Conservation (phyloP, 2,797 vertebrate genomes). For the Protonibea diacanthus region DNA sequence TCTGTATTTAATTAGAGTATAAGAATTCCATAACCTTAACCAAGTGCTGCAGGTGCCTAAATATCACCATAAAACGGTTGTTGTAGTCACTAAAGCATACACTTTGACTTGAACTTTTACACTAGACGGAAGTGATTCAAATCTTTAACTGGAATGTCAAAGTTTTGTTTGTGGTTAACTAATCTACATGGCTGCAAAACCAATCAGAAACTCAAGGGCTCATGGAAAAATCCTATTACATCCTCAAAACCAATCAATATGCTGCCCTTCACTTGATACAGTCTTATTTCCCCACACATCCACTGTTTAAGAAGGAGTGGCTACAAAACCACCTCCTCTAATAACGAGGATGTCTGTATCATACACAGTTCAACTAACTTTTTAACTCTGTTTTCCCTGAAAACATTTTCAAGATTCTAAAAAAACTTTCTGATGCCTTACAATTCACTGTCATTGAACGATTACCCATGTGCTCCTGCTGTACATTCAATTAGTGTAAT, state of each 20-base stretch:
- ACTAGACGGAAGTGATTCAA: not conserved
- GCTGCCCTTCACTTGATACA: not conserved
- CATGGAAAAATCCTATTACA: not conserved
- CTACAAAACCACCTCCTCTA: not conserved
- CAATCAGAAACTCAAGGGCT: not conserved
- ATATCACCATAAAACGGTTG: too few species aligned
- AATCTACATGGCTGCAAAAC: not conserved
- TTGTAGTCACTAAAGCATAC: too few species aligned
- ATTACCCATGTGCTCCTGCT: not conserved
- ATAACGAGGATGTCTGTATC: not conserved
- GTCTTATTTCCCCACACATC: not conserved
- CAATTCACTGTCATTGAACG: conserved; percentile 10
- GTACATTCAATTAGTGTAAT: conserved; percentile 16
- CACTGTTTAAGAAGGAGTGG: not conserved
- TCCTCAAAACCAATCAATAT: not conserved
- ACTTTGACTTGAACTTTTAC: too few species aligned
- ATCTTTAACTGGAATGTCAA: not conserved
- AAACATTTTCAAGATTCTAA: not conserved
- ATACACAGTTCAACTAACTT: not conserved
- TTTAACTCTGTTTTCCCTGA: not conserved
- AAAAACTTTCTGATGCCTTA: not conserved
- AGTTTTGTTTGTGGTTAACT: not conserved
- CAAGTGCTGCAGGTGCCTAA: too few species aligned
- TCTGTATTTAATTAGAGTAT: too few species aligned
- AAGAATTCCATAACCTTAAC: too few species aligned